Evolutionary conservation across 2,113 vertebrate genomes (phyloP).

Genomic region (Cisticola juncidis): DNA sequence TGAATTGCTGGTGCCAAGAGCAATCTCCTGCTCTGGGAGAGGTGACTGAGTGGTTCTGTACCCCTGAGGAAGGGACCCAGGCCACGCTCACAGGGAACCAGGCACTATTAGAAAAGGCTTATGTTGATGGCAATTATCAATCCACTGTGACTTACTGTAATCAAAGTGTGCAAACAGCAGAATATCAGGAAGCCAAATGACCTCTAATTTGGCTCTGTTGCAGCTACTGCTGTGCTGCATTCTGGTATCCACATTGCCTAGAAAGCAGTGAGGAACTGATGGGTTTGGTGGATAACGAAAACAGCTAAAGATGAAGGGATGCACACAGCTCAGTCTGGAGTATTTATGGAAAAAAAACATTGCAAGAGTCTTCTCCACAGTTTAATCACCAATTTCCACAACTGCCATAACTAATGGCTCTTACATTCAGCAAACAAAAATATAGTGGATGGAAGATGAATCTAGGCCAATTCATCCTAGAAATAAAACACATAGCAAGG

Average conservation of each 20-base stretch:
- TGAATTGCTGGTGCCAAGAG: background rate
- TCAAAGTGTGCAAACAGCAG: background rate
- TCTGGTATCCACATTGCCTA: background rate
- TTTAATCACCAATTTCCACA: background rate
- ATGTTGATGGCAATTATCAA: background rate
- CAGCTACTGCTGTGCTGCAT: constrained; percentile 6
- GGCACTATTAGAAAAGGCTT: background rate
- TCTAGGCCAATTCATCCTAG: background rate
- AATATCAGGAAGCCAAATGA: background rate
- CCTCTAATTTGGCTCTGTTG: background rate
- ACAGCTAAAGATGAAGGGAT: background rate
- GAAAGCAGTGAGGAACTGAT: background rate
- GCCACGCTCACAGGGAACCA: accelerated
- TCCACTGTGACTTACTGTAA: background rate
- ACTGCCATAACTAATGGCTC: background rate
- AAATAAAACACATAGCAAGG: background rate
- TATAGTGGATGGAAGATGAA: background rate
- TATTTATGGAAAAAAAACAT: background rate
- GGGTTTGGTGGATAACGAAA: background rate
- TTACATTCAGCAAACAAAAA: background rate
- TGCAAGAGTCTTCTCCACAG: background rate
- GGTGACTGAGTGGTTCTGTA: accelerated
- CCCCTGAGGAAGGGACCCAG: background rate
- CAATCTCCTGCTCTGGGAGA: background rate
- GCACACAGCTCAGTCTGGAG: background rate